Base-by-base conservation (phyloP, 1,140 invertebrate species). In the Pantala flavescens region DNA sequence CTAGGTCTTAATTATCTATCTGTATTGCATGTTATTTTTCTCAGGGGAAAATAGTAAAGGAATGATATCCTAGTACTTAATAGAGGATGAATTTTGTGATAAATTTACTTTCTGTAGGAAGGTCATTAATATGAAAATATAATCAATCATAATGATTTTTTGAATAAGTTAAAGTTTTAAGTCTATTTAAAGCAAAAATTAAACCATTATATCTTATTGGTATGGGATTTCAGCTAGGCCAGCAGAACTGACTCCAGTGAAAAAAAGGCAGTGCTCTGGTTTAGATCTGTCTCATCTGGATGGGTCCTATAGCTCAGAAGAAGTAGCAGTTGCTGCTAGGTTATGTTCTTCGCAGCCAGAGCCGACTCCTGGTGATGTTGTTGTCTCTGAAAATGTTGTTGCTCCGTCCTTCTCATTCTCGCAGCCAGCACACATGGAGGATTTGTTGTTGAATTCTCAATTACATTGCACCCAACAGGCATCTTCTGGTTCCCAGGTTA, bases 391-490 rank as follows among this genome's bases (percentile, higher is more conserved):
- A 7, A 19, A 70, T 16, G 63, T 71, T 24, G 75, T n/a, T 21
- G 24, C 24, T 14, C 70, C 28, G 73, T 77, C 24, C 75, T 87
- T 90, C 71, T 91, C 90, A 76, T 96, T 95, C 83, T 97, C 95
- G 5, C 96, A 98, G 81, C 96, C 95, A 1, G 88, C 88, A 28
- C 86, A 90, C 75, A 85, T 92, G 70, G 93, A 96, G 77, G 90
- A 97, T 85, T 85, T 97, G 79, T 84, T 97, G 74, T 82, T 96
- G 0, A 88, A 86, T 74, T 89, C 91, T 12, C 92, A 95, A 83
- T 81, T 90, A 71, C 88, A 89, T 81, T 84, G 86, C 24, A 88
- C 90, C 23, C 88, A 89, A 78, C 82, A 63, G 12, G 3, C 14
- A n/a, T 24, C 43, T 7, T 24, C 71, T 19, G 16, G 71, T 36